phyloP scores from a whole-genome alignment of 2,888 invertebrate species.

The Lutraria lutraria region DNA sequence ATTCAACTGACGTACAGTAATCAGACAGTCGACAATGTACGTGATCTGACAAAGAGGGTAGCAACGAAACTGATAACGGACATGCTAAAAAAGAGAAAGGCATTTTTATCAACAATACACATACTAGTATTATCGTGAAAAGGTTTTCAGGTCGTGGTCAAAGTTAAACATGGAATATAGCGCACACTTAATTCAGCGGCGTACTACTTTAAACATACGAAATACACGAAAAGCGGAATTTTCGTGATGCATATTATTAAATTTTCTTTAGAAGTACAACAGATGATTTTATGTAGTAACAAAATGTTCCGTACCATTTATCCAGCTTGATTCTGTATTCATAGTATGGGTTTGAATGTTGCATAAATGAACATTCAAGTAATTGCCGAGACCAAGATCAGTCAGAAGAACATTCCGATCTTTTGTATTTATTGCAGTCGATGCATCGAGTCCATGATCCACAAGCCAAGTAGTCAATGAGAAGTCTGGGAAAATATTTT shows the following conservation, averaged over 20 bases:
- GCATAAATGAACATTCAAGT: constrained; percentile 3
- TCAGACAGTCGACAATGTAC: constrained; percentile 46
- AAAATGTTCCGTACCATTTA: constrained; percentile 1
- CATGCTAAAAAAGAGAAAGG: constrained; percentile 38
- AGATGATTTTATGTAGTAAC: too few species aligned
- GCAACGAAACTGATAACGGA: not conserved
- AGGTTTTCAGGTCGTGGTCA: too few species aligned
- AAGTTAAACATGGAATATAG: too few species aligned
- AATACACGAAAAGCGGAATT: too few species aligned
- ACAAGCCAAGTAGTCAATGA: constrained; percentile 45
- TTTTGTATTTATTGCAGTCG: not conserved
- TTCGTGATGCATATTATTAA: too few species aligned
- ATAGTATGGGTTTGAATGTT: not conserved
- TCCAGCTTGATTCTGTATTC: constrained; percentile 10
- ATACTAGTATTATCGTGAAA: too few species aligned
- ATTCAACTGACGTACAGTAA: constrained; percentile 52
- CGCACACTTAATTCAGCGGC: too few species aligned
- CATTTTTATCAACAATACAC: too few species aligned
- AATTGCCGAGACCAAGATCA: constrained; percentile 38
- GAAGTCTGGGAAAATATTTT: constrained; percentile 40
- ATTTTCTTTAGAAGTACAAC: too few species aligned
- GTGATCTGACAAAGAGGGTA: not conserved
- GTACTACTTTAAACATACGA: too few species aligned
- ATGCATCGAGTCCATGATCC: constrained; percentile 1
- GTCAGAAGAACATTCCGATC: constrained; percentile 16